These are phyloP conservation scores for Lumbricus terrestris DNA, from an alignment of 2,888 invertebrate genomes.

Conservation along the genomic window DNA sequence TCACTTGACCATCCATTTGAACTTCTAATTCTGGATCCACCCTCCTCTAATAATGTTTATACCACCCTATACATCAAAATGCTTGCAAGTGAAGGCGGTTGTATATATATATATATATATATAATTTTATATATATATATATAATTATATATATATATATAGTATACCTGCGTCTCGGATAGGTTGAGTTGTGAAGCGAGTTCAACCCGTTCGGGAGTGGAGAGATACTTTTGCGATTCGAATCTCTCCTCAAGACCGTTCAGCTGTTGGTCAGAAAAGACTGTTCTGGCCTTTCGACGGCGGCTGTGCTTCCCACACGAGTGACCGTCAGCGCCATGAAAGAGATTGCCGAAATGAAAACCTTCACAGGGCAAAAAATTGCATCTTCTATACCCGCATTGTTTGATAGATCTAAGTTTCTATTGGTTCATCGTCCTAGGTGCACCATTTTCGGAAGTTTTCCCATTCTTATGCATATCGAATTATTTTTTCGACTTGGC, in stretches of 20 bases:
- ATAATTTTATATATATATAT: too few species aligned
- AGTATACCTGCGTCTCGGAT: slow-evolving; percentile 78
- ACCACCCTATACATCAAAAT: too few species aligned
- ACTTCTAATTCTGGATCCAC: too few species aligned
- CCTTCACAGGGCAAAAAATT: not conserved
- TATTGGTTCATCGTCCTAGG: not conserved
- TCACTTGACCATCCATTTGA: too few species aligned
- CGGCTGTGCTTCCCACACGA: slow-evolving; percentile 79
- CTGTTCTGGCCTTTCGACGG: slow-evolving; percentile 92
- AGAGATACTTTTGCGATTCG: slow-evolving; percentile 89
- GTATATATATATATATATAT: too few species aligned
- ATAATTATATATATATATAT: too few species aligned
- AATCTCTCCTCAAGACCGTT: slow-evolving; percentile 75
- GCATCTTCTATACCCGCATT: not conserved
- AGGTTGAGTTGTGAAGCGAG: slow-evolving; percentile 86
- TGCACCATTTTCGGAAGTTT: too few species aligned
- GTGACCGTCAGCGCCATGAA: not conserved
- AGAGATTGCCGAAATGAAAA: not conserved
- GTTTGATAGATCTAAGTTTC: not conserved
- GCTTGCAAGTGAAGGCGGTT: too few species aligned
- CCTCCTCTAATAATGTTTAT: too few species aligned
- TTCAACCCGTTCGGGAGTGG: slow-evolving; percentile 93
- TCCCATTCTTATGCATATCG: too few species aligned
- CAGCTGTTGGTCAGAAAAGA: slow-evolving; percentile 69
- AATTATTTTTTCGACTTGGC: too few species aligned